Base-by-base conservation (phyloP, 2,888 invertebrate genomes). In the Sicus ferrugineus region DNA sequence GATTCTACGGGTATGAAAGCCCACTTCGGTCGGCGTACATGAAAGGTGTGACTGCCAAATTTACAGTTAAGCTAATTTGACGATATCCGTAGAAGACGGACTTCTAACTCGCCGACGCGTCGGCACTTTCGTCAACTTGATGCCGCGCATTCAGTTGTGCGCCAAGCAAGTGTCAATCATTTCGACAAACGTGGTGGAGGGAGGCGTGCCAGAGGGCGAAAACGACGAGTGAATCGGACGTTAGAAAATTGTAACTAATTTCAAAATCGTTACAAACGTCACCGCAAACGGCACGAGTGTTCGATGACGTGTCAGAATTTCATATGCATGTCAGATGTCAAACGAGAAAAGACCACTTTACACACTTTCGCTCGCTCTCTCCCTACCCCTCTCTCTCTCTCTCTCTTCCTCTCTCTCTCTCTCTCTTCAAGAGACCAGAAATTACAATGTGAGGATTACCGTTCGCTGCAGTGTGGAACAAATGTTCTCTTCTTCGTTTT, bases 281-380 rank as follows among this genome's bases (percentile, higher is more conserved):
- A 26, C 38, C 21, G 54, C 52, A 21, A 26, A 26, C 21, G 42
- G 69, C 68, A 54, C 54, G 65, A 30, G 68, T 72, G 68, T 67
- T 79, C 82, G 83, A 81, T 83, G 84, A 84, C 84, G 84, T 84
- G 83, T 83, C 82, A 84, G 78, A 84, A 84, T 84, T 84, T 83
- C 80, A 82, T 84, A 84, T 82, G 81, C 82, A 81, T 81, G 82
- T 83, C 81, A 82, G 79, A 79, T 30, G 34, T 50, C 50, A 50
- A 19, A 50, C 9, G 21, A 58, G 28, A n/a, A 30, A 34, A 56
- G 30, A 30, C 19, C n/a, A 16, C 16, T 23, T 62, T 28, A 7
- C 26, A 30, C 14, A 9, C 38, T 54, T 23, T 52, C 46, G 19
- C 46, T 30, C 5, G 11, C 28, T 46, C 46, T n/a, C 21, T 58